Conservation (phyloP, 2,888 invertebrate genomes). For the Micropterix aruncella region DNA sequence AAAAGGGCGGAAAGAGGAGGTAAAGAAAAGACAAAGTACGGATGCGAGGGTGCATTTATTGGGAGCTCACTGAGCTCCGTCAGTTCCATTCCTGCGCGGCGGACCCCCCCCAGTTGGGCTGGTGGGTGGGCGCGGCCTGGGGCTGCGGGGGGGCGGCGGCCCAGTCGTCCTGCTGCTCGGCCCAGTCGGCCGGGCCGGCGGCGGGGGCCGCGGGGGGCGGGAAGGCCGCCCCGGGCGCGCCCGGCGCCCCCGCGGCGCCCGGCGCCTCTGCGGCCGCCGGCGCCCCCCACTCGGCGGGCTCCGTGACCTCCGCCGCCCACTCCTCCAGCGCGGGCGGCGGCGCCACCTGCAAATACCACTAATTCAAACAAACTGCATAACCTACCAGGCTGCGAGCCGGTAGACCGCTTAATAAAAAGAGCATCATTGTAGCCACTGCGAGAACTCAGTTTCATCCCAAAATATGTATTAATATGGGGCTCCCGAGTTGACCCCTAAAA, state of each 20-base stretch:
- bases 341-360: conserved; percentile 9
- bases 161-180: conserved; percentile 23
- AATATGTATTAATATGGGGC: too few species aligned
- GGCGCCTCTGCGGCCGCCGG: conserved; percentile 29
- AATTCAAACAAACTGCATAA: too few species aligned
- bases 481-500: too few species aligned
- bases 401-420: too few species aligned
- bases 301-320: conserved; percentile 47
- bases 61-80: too few species aligned
- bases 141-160: conserved; percentile 26
- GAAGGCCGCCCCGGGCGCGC: conserved; percentile 23
- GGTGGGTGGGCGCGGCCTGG: conserved; percentile 17
- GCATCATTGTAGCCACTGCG: too few species aligned
- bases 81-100: conserved; percentile 40
- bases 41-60: too few species aligned
- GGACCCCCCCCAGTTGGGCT: conserved; percentile 47
- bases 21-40: too few species aligned
- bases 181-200: conserved; percentile 17
- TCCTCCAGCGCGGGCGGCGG: conserved; percentile 31
- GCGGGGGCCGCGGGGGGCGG: conserved; percentile 20
- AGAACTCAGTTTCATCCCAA: too few species aligned
- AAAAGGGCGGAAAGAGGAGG: too few species aligned
- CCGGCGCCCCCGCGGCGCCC: conserved; percentile 35
- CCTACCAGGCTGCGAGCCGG: too few species aligned
- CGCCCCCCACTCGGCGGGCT: conserved; percentile 35